Percentiles rank a stretch among this genome's conserved stretches.
These are phyloP conservation scores for Gallinago paraguaiae DNA, from an alignment of 2,113 vertebrate genomes.

Conservation along the genomic window DNA sequence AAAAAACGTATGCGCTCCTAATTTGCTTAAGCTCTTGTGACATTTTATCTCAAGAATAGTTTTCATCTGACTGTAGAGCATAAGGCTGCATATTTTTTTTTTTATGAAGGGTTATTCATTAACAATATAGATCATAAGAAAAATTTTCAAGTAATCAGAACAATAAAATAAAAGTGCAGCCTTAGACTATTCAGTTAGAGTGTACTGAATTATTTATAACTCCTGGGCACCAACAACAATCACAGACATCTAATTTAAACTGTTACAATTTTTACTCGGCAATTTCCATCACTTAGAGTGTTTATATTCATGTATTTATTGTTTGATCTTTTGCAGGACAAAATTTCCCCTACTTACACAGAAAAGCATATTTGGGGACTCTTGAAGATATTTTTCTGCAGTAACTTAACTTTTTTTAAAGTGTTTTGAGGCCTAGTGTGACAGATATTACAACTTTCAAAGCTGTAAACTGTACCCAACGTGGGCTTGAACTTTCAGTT, in stretches of 20 bases:
- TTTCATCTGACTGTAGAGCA: neutral
- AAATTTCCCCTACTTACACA: neutral
- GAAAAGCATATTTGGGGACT: constrained; percentile 12
- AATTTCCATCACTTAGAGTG: constrained; percentile 47
- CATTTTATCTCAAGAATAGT: neutral
- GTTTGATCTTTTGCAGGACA: constrained; percentile 51
- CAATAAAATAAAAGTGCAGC: neutral
- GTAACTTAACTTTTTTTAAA: neutral
- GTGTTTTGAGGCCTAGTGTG: neutral
- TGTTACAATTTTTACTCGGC: constrained; percentile 59
- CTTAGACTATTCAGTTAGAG: constrained; percentile 36
- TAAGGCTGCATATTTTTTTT: neutral
- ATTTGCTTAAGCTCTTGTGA: constrained; percentile 3
- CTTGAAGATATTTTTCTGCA: neutral
- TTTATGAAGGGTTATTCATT: constrained; percentile 4
- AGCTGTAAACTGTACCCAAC: neutral
- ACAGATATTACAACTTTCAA: neutral
- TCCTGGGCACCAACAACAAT: constrained; percentile 32
- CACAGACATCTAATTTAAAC: constrained; percentile 56
- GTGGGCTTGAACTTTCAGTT: neutral
- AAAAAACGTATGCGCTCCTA: neutral
- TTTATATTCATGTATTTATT: constrained; percentile 37
- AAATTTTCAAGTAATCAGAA: constrained; percentile 19
- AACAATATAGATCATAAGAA: neutral
- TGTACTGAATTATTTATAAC: constrained; percentile 65